Conservation (phyloP, 2,888 invertebrate species). For the Nasonovia ribisnigri region DNA sequence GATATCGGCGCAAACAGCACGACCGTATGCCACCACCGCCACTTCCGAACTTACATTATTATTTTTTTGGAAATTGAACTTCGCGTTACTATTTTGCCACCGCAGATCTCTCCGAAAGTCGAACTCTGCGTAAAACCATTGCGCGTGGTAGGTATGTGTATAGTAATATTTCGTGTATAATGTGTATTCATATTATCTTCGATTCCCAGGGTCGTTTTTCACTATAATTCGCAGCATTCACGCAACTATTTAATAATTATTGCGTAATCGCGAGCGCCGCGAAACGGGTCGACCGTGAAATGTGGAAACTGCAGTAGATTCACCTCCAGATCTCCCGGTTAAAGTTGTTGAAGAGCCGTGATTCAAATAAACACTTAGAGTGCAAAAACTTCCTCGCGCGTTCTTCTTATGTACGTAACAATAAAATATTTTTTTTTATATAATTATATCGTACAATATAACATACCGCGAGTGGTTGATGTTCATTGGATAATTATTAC, state of each 20-base stretch:
- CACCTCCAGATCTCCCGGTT: conserved; percentile 22
- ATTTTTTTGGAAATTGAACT: neutral
- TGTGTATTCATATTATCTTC: neutral
- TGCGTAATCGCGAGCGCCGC: conserved; percentile 34
- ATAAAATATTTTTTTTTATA: neutral
- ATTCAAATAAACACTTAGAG: conserved; percentile 25
- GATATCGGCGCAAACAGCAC: neutral
- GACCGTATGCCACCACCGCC: neutral
- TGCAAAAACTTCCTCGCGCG: conserved; percentile 27
- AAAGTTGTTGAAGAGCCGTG: neutral
- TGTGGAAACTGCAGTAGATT: conserved; percentile 46
- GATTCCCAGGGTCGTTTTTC: neutral
- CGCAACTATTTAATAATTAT: conserved; percentile 43
- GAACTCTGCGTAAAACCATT: neutral
- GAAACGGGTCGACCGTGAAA: conserved; percentile 43
- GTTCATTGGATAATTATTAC: conserved; percentile 25
- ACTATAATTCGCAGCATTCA: neutral
- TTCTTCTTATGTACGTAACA: neutral
- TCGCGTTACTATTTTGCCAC: neutral
- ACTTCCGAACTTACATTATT: neutral
- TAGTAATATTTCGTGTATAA: neutral
- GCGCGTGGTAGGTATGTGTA: neutral
- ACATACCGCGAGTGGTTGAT: neutral
- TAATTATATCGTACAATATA: too few species aligned
- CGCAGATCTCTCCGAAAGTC: neutral